Conservation (phyloP, 30 jellyfish, hydroid and myxozoan species). For the Rhopilema esculentum region DNA sequence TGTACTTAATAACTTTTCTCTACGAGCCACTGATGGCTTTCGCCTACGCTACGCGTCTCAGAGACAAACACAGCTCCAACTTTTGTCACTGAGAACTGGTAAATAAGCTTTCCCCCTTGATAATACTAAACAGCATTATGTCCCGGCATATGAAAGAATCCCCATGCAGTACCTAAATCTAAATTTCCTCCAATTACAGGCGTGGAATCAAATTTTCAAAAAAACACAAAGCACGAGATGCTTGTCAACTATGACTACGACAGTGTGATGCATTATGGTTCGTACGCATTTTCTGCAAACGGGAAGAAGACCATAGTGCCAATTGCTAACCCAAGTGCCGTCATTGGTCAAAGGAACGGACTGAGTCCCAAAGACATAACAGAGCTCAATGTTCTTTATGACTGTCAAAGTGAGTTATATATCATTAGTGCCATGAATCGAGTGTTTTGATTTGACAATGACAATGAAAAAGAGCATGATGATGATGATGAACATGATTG, state of each 20-base stretch:
- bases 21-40: too few relatives aligned
- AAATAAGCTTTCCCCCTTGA: too few relatives aligned
- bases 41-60: too few relatives aligned
- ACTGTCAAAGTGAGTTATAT: constrained; percentile 61
- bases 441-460: background rate
- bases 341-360: constrained; percentile 64
- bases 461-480: background rate
- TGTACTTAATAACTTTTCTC: too few relatives aligned
- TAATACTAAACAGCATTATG: too few relatives aligned
- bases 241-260: constrained; percentile 56
- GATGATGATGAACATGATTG: background rate
- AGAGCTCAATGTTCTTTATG: constrained; percentile 58
- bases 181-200: constrained; percentile 66
- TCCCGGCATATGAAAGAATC: too few relatives aligned
- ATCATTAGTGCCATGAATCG: too few relatives aligned
- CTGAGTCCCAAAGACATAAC: constrained; percentile 62
- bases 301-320: constrained; percentile 72
- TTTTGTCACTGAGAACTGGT: too few relatives aligned
- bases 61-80: too few relatives aligned
- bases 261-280: constrained; percentile 77
- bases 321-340: constrained; percentile 20
- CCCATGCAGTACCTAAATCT: too few relatives aligned
- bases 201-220: constrained; percentile 59
- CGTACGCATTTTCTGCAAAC: constrained; percentile 58
- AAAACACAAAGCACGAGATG: constrained; percentile 30